Evolutionary conservation across 35 echinoderm and acorn worm genomes (phyloP), one percentile per base, ranked within the genome.

Genomic region (Hemicentrotus pulcherrimus): DNA sequence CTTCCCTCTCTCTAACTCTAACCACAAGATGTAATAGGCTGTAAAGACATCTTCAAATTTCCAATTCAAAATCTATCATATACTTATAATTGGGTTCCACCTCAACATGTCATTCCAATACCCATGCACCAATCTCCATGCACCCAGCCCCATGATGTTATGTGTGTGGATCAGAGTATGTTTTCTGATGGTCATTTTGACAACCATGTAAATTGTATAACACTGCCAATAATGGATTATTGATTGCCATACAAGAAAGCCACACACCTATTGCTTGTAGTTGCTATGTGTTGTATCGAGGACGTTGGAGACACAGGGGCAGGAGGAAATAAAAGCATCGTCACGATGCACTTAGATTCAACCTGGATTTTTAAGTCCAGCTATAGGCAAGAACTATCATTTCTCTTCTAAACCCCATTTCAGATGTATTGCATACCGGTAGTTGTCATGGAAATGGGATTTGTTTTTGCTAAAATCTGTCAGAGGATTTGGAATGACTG

Each of bases 241-340:
- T 78, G 65, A 78, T 78, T 78, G 19, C 19, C 65, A 28, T 78
- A 78, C 65, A 78, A 78, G 65, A 28, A 15, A 8, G 65, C 22
- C 4, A 18, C 65, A n/a, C 65, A 78, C 65, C 65, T 78, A n/a
- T 78, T 78, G 65, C 65, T 78, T 78, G 19, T 78, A 78, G 65
- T 78, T 78, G 65, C 65, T 78, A 78, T 78, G 65, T 78, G 65
- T 78, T 78, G 65, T 78, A 78, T 78, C 65, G 22, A 78, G 65
- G 65, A 6, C 65, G 52, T 1, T 41, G 1, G 35, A 41, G 52
- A 59, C 11, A 28, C 65, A 78, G 65, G 65, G 24, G 24, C 22
- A n/a, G 22, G 24, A 78, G 65, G 65, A 78, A 22, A 78, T 28
- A 28, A 78, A 22, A 8, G 65, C 65, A 78, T 22, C 65, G 65